Percentiles rank a stretch among this genome's conserved stretches.
Conservation (phyloP, 2,113 vertebrate genomes). For the Podarcis raffonei region DNA sequence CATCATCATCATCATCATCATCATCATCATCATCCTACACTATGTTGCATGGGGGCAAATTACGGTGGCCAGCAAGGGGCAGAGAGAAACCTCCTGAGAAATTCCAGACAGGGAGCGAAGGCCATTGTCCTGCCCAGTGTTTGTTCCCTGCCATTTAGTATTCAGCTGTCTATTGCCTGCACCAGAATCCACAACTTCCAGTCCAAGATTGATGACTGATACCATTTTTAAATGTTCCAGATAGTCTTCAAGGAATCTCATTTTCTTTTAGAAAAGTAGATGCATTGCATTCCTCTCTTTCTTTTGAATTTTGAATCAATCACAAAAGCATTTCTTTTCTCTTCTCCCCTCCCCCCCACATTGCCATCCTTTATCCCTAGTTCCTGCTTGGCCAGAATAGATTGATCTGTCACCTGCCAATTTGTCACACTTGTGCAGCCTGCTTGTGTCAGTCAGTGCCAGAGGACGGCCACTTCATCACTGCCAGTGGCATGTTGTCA, state of each 20-base stretch:
- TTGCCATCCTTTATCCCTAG: slow-evolving; percentile 77
- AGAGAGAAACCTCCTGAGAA: neutral
- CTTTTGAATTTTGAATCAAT: slow-evolving; percentile 23
- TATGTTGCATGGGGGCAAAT: neutral
- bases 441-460: slow-evolving; percentile 69
- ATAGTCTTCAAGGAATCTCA: slow-evolving; percentile 38
- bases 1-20: too few relatives aligned
- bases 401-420: slow-evolving; percentile 82
- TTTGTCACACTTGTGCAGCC: slow-evolving; percentile 72
- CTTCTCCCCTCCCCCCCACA: slow-evolving; percentile 65
- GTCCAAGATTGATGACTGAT: slow-evolving; percentile 9
- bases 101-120: neutral
- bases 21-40: too few relatives aligned
- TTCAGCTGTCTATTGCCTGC: neutral
- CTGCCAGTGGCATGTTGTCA: slow-evolving; percentile 47
- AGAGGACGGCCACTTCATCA: slow-evolving; percentile 69
- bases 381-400: slow-evolving; percentile 77
- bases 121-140: neutral
- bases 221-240: slow-evolving; percentile 39
- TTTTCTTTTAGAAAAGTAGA: slow-evolving; percentile 51
- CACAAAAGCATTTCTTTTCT: slow-evolving; percentile 30
- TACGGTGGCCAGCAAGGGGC: neutral
- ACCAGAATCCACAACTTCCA: neutral
- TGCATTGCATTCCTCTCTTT: slow-evolving; percentile 35
- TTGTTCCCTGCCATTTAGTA: neutral